These are phyloP conservation scores for Brachionus plicatilis DNA, from an alignment of 1,140 invertebrate genomes.

Conservation along the genomic window DNA sequence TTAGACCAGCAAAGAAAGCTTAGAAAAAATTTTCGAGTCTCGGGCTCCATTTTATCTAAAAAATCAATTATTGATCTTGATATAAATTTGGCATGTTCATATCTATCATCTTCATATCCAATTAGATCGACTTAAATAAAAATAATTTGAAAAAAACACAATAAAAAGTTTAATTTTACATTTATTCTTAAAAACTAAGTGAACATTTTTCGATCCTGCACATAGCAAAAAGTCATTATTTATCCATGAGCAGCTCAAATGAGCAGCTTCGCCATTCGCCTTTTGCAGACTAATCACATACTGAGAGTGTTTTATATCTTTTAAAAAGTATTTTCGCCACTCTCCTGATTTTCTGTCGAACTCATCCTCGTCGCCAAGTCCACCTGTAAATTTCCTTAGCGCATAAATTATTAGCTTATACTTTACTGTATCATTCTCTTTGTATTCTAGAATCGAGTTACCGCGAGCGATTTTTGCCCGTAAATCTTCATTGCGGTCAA, in stretches of 20 bases:
- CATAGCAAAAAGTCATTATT: slow-evolving; percentile 50
- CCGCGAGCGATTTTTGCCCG: slow-evolving; percentile 54
- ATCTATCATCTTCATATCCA: slow-evolving; percentile 53
- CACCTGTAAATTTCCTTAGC: slow-evolving; percentile 59
- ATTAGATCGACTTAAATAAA: slow-evolving; percentile 51
- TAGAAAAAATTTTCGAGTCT: slow-evolving; percentile 43
- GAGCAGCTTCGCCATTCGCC: slow-evolving; percentile 59
- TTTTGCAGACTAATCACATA: slow-evolving; percentile 54
- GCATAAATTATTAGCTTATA: slow-evolving; percentile 55
- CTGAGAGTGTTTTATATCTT: slow-evolving; percentile 48
- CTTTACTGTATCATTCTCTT: slow-evolving; percentile 43
- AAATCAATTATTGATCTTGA: slow-evolving; percentile 50
- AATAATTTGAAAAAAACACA: not conserved
- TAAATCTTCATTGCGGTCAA: slow-evolving; percentile 48
- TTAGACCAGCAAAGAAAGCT: slow-evolving; percentile 47
- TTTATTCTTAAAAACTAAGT: slow-evolving; percentile 55
- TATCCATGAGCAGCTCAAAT: slow-evolving; percentile 54
- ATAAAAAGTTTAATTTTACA: slow-evolving; percentile 42
- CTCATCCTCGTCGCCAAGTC: slow-evolving; percentile 59
- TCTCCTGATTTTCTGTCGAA: slow-evolving; percentile 45
- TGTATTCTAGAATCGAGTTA: slow-evolving; percentile 53
- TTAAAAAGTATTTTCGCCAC: slow-evolving; percentile 54
- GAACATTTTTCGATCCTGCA: slow-evolving; percentile 59
- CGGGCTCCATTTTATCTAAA: slow-evolving; percentile 46
- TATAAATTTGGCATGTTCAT: slow-evolving; percentile 51